Conservation (phyloP, 2,113 vertebrate species). For the Myotis davidii region DNA sequence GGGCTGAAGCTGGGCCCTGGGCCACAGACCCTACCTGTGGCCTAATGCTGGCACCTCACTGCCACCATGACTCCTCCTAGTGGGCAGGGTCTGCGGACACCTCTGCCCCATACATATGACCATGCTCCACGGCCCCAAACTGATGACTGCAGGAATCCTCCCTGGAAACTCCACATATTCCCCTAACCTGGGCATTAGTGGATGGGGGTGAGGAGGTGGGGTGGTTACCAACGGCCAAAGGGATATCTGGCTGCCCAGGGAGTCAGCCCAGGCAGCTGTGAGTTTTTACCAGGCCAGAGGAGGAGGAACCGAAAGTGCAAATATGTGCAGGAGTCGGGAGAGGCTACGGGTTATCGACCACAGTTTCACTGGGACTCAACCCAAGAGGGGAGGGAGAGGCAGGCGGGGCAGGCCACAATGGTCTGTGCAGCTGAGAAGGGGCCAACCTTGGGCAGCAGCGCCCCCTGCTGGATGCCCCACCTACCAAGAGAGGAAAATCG, state of each 20-base stretch:
- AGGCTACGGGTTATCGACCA: constrained; percentile 61
- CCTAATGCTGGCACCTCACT: background rate
- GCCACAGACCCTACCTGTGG: background rate
- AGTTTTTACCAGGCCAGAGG: background rate
- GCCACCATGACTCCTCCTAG: background rate
- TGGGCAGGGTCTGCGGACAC: no score
- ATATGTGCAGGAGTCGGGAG: constrained; percentile 27
- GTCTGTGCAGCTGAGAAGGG: background rate
- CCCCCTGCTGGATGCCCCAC: constrained; percentile 48
- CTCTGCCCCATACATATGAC: background rate
- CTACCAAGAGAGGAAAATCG: background rate
- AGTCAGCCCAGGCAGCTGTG: background rate
- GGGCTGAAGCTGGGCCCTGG: background rate
- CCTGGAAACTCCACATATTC: background rate
- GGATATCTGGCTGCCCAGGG: background rate
- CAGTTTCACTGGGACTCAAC: constrained; percentile 75
- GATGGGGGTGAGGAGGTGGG: background rate
- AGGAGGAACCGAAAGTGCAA: constrained; percentile 43
- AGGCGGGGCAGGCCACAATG: background rate
- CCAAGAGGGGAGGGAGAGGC: constrained; percentile 36
- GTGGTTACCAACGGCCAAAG: background rate
- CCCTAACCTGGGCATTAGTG: background rate
- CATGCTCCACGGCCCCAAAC: background rate
- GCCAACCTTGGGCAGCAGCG: background rate
- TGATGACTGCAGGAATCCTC: background rate